phyloP scores from a whole-genome alignment of 1,140 invertebrate genomes.

The Heliconius hewitsoni region DNA sequence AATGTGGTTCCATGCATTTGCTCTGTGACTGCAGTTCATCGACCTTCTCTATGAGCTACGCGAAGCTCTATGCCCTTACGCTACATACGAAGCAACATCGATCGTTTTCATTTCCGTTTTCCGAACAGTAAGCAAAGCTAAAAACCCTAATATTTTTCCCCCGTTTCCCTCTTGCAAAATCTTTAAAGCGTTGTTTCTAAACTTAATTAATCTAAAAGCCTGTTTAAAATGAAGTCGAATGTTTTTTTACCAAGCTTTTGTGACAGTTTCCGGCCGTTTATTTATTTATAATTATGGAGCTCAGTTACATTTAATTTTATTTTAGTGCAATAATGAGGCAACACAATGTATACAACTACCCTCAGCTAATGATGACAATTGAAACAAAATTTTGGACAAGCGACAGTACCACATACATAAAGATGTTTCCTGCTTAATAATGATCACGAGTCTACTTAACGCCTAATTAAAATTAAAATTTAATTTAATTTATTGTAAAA shows the following conservation, averaged over 20 bases:
- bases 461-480: background rate
- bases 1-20: conserved; percentile 46
- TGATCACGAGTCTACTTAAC: background rate
- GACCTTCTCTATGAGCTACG: conserved; percentile 57
- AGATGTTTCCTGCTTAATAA: background rate
- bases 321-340: conserved; percentile 67
- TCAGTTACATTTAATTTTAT: conserved; percentile 36
- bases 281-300: conserved; percentile 37
- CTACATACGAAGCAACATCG: conserved; percentile 68
- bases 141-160: conserved; percentile 11
- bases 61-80: conserved; percentile 59
- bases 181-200: conserved; percentile 27
- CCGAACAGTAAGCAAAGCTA: conserved; percentile 37
- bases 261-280: conserved; percentile 52
- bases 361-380: conserved; percentile 49
- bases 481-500: background rate
- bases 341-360: conserved; percentile 60
- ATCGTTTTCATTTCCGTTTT: conserved; percentile 38
- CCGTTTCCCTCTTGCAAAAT: conserved; percentile 23
- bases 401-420: background rate
- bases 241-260: conserved; percentile 43
- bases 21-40: conserved; percentile 71
- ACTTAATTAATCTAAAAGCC: conserved; percentile 36
- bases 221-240: conserved; percentile 38
- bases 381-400: conserved; percentile 22